A percentile compares a stretch with the other conserved stretches of the same genome.
These are phyloP conservation scores for Pelochelys cantorii DNA, from an alignment of 2,797 vertebrate species.

Conservation along the genomic window DNA sequence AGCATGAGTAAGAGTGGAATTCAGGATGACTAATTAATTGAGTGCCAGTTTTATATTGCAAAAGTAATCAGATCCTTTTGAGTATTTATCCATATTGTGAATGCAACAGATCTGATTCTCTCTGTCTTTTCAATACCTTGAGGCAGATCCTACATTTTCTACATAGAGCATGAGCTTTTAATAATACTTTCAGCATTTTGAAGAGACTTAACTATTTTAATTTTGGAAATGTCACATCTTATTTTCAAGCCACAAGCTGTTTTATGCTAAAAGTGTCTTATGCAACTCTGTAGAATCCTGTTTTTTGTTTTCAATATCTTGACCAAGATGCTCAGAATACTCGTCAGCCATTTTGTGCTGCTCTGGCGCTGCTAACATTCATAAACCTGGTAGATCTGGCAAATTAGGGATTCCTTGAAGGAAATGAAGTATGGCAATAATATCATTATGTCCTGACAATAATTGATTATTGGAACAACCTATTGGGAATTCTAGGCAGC, in stretches of 20 bases:
- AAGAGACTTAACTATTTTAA: neutral
- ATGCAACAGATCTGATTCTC: neutral
- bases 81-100: neutral
- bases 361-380: neutral
- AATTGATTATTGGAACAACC: neutral
- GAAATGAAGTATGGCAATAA: rapidly evolving
- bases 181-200: neutral
- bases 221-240: rapidly evolving
- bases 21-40: neutral
- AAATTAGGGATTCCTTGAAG: neutral
- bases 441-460: neutral
- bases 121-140: neutral
- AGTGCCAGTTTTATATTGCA: rapidly evolving
- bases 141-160: neutral
- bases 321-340: rapidly evolving
- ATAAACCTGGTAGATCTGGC: neutral
- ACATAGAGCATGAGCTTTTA: neutral
- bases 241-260: neutral
- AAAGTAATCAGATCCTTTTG: neutral
- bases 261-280: neutral
- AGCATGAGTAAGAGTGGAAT: neutral
- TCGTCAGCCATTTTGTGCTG: neutral
- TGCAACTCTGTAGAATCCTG: neutral
- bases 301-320: neutral
- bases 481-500: neutral